These are phyloP conservation scores for Chrysaora quinquecirrha DNA, from an alignment of 30 jellyfish, hydroid and myxozoan species.

Conservation along the genomic window DNA sequence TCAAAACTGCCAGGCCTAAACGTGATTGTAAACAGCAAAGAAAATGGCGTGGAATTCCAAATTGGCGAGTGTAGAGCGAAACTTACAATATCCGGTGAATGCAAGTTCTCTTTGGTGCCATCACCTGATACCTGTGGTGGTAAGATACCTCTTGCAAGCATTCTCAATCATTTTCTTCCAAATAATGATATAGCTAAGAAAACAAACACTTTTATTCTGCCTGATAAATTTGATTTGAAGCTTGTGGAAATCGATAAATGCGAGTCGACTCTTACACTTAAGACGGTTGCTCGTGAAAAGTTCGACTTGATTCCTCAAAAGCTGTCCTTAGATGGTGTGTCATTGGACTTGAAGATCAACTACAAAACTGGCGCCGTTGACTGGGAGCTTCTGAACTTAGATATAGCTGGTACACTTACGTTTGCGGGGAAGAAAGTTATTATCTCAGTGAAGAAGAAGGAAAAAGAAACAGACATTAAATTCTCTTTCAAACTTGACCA, in stretches of 20 bases:
- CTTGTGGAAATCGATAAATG: constrained; percentile 60
- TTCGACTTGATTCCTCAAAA: constrained; percentile 65
- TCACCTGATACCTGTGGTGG: constrained; percentile 65
- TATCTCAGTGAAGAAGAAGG: constrained; percentile 40
- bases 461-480: constrained; percentile 34
- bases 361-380: constrained; percentile 64
- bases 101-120: constrained; percentile 54
- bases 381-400: constrained; percentile 53
- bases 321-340: constrained; percentile 54
- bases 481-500: constrained; percentile 52
- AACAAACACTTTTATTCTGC: constrained; percentile 64
- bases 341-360: constrained; percentile 35
- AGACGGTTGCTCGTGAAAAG: constrained; percentile 41
- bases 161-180: constrained; percentile 61
- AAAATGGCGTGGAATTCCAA: constrained; percentile 54
- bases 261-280: constrained; percentile 37
- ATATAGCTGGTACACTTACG: constrained; percentile 42
- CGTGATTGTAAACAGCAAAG: constrained; percentile 35
- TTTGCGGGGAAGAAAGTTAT: constrained; percentile 35
- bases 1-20: constrained; percentile 30
- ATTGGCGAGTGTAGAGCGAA: constrained; percentile 65
- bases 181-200: constrained; percentile 59
- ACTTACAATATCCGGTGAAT: constrained; percentile 45
- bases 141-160: constrained; percentile 47
- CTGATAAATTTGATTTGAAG: constrained; percentile 63